phyloP scores from a whole-genome alignment of 2,888 invertebrate genomes.

The Diaperis boleti region DNA sequence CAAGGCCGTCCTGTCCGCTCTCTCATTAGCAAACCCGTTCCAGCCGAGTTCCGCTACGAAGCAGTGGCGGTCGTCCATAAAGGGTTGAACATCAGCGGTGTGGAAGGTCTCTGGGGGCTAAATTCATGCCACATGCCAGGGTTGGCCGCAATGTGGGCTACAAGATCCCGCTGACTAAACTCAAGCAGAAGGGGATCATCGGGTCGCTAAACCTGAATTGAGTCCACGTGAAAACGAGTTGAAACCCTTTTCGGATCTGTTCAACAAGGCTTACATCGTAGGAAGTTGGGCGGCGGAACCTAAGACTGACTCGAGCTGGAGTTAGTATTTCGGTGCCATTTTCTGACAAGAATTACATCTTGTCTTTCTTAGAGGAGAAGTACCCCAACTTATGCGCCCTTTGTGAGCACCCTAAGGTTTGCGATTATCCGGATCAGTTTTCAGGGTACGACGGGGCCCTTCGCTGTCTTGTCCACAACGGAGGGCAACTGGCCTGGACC shows the following conservation, averaged over 20 bases:
- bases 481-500: slow-evolving; percentile 89
- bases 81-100: slow-evolving; percentile 75
- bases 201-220: slow-evolving; percentile 75
- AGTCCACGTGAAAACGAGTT: slow-evolving; percentile 85
- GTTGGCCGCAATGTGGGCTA: slow-evolving; percentile 91
- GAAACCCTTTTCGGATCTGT: slow-evolving; percentile 83
- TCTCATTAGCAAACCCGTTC: not conserved
- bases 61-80: slow-evolving; percentile 86
- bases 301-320: slow-evolving; percentile 77
- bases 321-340: slow-evolving; percentile 67
- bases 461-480: slow-evolving; percentile 82
- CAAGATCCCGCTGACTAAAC: slow-evolving; percentile 82
- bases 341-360: slow-evolving; percentile 2
- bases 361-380: slow-evolving; percentile 72
- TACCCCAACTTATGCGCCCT: slow-evolving; percentile 84
- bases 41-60: slow-evolving; percentile 84
- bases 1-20: slow-evolving; percentile 1
- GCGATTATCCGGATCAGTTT: slow-evolving; percentile 85
- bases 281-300: slow-evolving; percentile 85
- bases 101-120: slow-evolving; percentile 79
- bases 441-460: slow-evolving; percentile 91
- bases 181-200: slow-evolving; percentile 79
- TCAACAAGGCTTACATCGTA: slow-evolving; percentile 86
- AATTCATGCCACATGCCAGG: slow-evolving; percentile 90
- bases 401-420: slow-evolving; percentile 81